phyloP scores from a whole-genome alignment of 2,888 invertebrate genomes.

The Metalampra italica region DNA sequence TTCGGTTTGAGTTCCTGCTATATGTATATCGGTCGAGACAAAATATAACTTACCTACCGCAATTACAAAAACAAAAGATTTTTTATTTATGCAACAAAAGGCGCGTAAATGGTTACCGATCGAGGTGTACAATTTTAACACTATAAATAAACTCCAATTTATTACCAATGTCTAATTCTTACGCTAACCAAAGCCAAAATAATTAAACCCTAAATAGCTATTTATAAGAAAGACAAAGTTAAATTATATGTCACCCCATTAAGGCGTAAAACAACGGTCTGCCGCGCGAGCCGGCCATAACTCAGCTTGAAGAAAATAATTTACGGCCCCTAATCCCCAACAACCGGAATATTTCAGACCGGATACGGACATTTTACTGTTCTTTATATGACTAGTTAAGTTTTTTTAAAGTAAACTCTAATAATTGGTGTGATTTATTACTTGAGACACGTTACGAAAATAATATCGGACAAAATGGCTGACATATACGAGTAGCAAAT shows the following conservation, averaged over 20 bases:
- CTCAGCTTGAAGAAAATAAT: constrained; percentile 62
- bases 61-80: too few species aligned
- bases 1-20: too few species aligned
- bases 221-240: constrained; percentile 8
- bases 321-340: constrained; percentile 58
- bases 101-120: too few species aligned
- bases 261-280: constrained; percentile 56
- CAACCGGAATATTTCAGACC: constrained; percentile 45
- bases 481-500: too few species aligned
- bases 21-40: too few species aligned
- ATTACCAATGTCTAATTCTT: too few species aligned
- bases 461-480: not conserved
- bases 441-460: not conserved
- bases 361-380: constrained; percentile 5
- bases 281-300: constrained; percentile 53
- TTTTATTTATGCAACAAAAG: too few species aligned
- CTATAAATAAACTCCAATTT: too few species aligned
- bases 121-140: too few species aligned
- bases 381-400: constrained; percentile 48
- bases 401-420: constrained; percentile 44
- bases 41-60: too few species aligned
- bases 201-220: too few species aligned
- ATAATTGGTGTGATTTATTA: constrained; percentile 29
- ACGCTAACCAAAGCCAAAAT: too few species aligned
- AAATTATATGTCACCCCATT: constrained; percentile 45